These are phyloP conservation scores for Dione vanillae DNA, from an alignment of 2,888 invertebrate species.

Conservation along the genomic window DNA sequence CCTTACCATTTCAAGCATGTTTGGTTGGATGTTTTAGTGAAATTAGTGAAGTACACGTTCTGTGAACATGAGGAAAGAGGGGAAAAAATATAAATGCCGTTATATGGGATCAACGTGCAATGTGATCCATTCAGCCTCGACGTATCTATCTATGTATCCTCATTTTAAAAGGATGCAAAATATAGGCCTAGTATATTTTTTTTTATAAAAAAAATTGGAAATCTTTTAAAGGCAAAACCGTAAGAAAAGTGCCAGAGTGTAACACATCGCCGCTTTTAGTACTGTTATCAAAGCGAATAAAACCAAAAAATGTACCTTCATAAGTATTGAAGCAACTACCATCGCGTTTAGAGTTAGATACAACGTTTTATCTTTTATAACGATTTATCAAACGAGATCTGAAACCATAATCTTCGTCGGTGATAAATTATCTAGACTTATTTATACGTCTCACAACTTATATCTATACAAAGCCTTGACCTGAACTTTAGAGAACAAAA, in stretches of 20 bases:
- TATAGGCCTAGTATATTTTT: too few relatives aligned
- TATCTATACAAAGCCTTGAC: slow-evolving; percentile 8
- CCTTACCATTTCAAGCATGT: slow-evolving; percentile 6
- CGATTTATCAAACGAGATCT: neutral
- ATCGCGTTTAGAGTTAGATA: too few relatives aligned
- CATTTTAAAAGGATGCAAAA: neutral
- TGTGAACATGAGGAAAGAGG: neutral
- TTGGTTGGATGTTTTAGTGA: neutral
- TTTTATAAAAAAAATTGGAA: too few relatives aligned
- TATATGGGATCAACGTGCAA: neutral
- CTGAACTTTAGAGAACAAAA: slow-evolving; percentile 17
- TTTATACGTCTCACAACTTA: neutral
- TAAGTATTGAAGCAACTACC: too few relatives aligned
- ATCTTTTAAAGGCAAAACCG: too few relatives aligned
- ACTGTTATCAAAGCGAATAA: too few relatives aligned
- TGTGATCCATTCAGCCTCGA: too few relatives aligned
- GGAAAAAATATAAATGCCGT: neutral
- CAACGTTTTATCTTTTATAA: neutral
- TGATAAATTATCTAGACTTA: neutral
- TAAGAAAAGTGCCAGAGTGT: too few relatives aligned
- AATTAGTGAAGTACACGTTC: neutral
- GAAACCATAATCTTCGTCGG: neutral
- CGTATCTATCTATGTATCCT: too few relatives aligned
- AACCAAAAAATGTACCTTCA: too few relatives aligned
- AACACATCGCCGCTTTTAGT: too few relatives aligned